Percentiles rank a stretch among this genome's conserved stretches.
Conservation (phyloP, 2,113 vertebrate genomes). For the Glaucomys volans region DNA sequence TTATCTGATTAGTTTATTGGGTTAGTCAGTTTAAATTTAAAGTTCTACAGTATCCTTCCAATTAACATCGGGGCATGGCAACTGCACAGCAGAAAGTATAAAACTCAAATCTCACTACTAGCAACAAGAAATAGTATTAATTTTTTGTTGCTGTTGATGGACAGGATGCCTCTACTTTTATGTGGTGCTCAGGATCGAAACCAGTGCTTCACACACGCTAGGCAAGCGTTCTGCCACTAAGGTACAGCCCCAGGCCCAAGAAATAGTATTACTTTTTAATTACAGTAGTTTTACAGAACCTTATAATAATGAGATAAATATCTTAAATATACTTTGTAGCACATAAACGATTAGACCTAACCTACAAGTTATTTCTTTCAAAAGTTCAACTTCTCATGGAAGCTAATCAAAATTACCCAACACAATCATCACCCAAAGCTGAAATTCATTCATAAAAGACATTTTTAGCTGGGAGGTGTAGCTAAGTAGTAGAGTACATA, state of each 20-base stretch:
- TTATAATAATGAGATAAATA: slow-evolving; percentile 50
- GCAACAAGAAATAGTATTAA: neutral
- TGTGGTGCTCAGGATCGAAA: no score
- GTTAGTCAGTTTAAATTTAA: slow-evolving; percentile 76
- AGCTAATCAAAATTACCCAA: neutral
- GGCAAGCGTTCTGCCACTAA: no score
- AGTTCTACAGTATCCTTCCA: slow-evolving; percentile 79
- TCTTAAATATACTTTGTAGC: neutral
- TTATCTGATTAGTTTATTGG: slow-evolving; percentile 76
- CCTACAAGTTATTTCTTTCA: slow-evolving; percentile 20
- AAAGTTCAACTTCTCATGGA: slow-evolving; percentile 4
- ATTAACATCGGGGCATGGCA: slow-evolving; percentile 76
- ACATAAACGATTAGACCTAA: slow-evolving; percentile 11
- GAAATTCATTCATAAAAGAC: slow-evolving; percentile 18
- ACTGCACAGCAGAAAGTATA: slow-evolving; percentile 49
- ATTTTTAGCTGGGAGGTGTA: neutral
- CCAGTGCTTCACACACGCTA: no score
- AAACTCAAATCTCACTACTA: neutral
- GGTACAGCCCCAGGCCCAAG: no score
- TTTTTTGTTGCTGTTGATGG: neutral
- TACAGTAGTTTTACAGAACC: slow-evolving; percentile 6
- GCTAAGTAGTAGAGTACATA: neutral
- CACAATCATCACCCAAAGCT: neutral
- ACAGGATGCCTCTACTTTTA: no score
- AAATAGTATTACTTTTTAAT: slow-evolving; percentile 43